Percentiles rank a stretch among this genome's conserved stretches.
Conservation (phyloP, 1,140 invertebrate species). For the Aphaenogaster rudis region DNA sequence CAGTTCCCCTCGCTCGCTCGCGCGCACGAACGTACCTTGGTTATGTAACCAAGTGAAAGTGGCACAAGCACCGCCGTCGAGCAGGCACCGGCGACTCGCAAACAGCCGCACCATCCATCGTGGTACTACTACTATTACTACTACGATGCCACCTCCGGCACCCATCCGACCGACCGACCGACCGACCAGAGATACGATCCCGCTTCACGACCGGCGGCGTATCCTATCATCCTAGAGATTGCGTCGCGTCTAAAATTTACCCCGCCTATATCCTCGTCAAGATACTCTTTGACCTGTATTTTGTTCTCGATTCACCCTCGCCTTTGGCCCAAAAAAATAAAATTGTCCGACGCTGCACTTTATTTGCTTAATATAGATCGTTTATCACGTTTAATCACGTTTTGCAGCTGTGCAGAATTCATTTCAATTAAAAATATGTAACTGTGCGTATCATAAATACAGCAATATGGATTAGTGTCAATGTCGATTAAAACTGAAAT, state of each 20-base stretch:
- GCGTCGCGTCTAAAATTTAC: constrained; percentile 5
- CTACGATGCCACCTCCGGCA: constrained; percentile 64
- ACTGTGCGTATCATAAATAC: not conserved
- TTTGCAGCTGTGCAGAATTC: not conserved
- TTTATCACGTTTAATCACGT: not conserved
- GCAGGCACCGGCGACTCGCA: constrained; percentile 66
- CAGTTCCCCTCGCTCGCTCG: constrained; percentile 81
- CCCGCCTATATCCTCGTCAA: not conserved
- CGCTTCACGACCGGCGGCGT: constrained; percentile 48
- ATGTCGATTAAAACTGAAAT: constrained; percentile 17
- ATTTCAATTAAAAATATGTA: constrained; percentile 2
- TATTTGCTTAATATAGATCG: not conserved
- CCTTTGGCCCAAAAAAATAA: constrained; percentile 13
- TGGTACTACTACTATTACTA: constrained; percentile 47
- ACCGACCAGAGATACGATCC: constrained; percentile 62
- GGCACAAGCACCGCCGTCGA: constrained; percentile 82
- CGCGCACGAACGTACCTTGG: constrained; percentile 75
- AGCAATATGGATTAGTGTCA: not conserved
- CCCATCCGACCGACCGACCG: constrained; percentile 61
- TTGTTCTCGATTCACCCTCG: not conserved
- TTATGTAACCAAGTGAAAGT: constrained; percentile 87
- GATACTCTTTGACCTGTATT: not conserved
- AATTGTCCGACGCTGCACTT: not conserved
- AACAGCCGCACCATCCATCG: constrained; percentile 71
- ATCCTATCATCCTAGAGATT: constrained; percentile 45